Evolutionary conservation across 2,888 invertebrate genomes (phyloP), one percentile per base, ranked within the genome.

Genomic region (Melangyna quadrimaculata): DNA sequence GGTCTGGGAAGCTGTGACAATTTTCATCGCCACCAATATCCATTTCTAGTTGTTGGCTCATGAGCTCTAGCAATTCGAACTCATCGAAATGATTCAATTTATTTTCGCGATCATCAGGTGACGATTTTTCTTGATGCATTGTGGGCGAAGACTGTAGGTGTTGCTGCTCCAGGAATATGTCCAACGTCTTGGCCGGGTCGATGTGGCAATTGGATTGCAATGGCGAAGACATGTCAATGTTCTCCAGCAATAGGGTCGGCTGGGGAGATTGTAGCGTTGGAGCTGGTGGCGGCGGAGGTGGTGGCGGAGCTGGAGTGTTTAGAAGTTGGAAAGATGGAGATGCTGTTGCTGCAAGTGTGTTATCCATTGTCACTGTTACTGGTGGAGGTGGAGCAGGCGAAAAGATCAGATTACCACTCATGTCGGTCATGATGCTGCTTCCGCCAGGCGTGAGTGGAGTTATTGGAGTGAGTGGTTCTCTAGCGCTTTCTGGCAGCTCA

Each of bases 401-500:
- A 72, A 89, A 89, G 9, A 90, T 81, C 3, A 89, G 65, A 73
- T 88, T 88, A 7, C 88, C 89, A 67, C 87, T 89, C 79, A 89
- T 87, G 53, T 89, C 89, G 69, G 88, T 88, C 88, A 89, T 89
- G 61, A 88, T 83, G 89, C 87, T 90, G 87, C 67, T 89, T 77
- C 84, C 90, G 88, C 82, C 89, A 59, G 90, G 91, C 65, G 89
- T 90, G 4, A 89, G 79, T 89, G 91, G 81, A 89, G 91, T 87
- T 87, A 92, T 92, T 32, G 95, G 94, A 29, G 94, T 94, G 84
- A 94, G 91, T 1, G 92, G 90, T 57, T 91, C 91, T 61, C 91
- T 80, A 7, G 90, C 97, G 88, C 97, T 97, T 9, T 97, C 95
- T 1, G 98, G 97, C 77, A 98, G 92, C 90, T 98, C 98, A 12